Base-by-base conservation (phyloP, 2,113 vertebrate species). In the Vulpes ferrilata region DNA sequence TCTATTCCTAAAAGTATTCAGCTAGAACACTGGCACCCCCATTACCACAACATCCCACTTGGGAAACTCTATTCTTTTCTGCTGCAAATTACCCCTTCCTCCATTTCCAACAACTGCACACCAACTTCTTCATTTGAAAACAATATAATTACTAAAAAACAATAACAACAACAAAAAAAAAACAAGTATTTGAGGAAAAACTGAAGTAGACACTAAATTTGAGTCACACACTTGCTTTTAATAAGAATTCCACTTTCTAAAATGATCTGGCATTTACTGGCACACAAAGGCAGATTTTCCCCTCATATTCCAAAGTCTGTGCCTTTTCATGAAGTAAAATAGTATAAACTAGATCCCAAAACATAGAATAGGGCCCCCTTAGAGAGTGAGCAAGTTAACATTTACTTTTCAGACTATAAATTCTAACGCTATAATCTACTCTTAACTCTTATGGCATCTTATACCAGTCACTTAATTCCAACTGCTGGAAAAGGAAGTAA, bases 401-500 rank as follows among this genome's bases (percentile, higher is more conserved):
- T 55, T 81, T 38, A 91, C 64, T 93, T 94, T 89, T 94, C 27
- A 81, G 27, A 62, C 48, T 82, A 2, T 82, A 83, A 90, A 94
- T 83, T 81, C 86, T 81, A 92, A 95, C 57, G 69, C 53, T 90
- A 74, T 59, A 92, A 82, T 86, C 90, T 76, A 32, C 83, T 93
- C 59, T 82, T 89, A 95, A 96, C 78, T 73, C 88, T 85, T 94
- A 67, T 23, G 80, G 90, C 97, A 88, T 94, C 94, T 94, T 90
- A 90, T 80, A 81, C 97, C 0, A 9, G 96, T 93, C 86, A 93
- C 78, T 97, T 91, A 86, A 97, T 91, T 97, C 93, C 86, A 96
- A 89, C 67, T 97, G 81, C 78, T 97, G 57, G 91, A 93, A 96
- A 97, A 96, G 92, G 93, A 97, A 95, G 82, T 96, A 96, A 96